Evolutionary conservation across 2,888 invertebrate genomes (phyloP).

Genomic region (Balanococcus diminutus): DNA sequence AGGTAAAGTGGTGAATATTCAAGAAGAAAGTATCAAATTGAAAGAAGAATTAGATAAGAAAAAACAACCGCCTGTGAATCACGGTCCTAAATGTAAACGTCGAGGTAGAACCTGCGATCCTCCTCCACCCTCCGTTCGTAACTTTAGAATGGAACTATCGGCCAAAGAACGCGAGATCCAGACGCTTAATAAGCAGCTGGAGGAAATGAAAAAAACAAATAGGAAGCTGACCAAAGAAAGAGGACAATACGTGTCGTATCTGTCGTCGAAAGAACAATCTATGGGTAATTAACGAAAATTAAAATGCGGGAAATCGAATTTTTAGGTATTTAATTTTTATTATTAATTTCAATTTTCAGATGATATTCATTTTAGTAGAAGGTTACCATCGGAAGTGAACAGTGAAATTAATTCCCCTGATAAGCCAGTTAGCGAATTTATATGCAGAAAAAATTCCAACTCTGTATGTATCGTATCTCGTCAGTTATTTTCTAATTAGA

Average conservation of each 20-base stretch:
- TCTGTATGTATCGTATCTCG: not conserved
- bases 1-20: conserved; percentile 47
- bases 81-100: conserved; percentile 47
- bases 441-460: not conserved
- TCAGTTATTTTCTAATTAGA: not conserved
- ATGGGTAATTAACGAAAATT: not conserved
- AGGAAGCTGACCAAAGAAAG: conserved; percentile 41
- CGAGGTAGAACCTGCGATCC: conserved; percentile 49
- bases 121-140: conserved; percentile 33
- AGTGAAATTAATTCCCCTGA: conserved; percentile 26
- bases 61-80: conserved; percentile 1
- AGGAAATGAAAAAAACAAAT: conserved; percentile 46
- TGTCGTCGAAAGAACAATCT: conserved; percentile 48
- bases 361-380: conserved; percentile 44
- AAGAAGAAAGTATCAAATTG: conserved; percentile 51
- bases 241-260: conserved; percentile 20
- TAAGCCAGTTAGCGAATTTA: not conserved
- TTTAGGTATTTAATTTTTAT: not conserved
- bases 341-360: conserved; percentile 43
- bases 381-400: not conserved
- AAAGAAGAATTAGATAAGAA: conserved; percentile 50
- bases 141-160: conserved; percentile 40
- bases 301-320: not conserved
- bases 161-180: conserved; percentile 49
- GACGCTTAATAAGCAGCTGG: conserved; percentile 28